A percentile compares a stretch with the other conserved stretches of the same genome.
Evolutionary conservation across 2,888 invertebrate species (phyloP).

Genomic region (Crioceris asparagi): DNA sequence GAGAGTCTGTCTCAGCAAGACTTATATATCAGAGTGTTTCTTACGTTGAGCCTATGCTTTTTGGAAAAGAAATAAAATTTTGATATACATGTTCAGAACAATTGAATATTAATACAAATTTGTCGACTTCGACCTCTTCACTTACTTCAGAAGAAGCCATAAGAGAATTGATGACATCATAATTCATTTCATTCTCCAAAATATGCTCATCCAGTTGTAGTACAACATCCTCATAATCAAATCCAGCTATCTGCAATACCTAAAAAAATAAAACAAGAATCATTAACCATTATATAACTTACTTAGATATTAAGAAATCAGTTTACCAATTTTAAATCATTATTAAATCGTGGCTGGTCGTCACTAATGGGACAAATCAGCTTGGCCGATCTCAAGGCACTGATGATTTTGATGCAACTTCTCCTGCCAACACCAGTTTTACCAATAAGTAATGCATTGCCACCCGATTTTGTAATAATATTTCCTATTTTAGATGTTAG

Average conservation of each 20-base stretch:
- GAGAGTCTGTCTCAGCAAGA: background rate
- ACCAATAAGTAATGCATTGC: constrained; percentile 62
- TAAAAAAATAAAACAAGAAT: constrained; percentile 27
- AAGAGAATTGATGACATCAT: constrained; percentile 67
- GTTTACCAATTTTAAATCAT: constrained; percentile 54
- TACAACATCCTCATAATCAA: constrained; percentile 68
- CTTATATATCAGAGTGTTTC: background rate
- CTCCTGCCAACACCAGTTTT: constrained; percentile 72
- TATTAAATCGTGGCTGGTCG: constrained; percentile 51
- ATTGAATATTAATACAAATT: no score
- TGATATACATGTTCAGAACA: no score
- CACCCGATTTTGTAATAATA: constrained; percentile 48
- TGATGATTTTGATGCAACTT: constrained; percentile 63
- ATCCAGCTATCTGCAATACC: constrained; percentile 66
- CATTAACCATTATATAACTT: no score
- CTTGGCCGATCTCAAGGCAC: constrained; percentile 60
- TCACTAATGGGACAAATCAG: constrained; percentile 36
- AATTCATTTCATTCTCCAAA: constrained; percentile 52
- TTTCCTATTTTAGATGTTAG: constrained; percentile 54
- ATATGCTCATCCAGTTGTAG: constrained; percentile 78
- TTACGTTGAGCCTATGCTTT: no score
- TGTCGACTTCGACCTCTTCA: constrained; percentile 2
- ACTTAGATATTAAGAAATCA: constrained; percentile 2
- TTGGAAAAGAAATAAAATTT: no score
- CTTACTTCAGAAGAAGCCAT: constrained; percentile 65